A percentile compares a stretch with the other conserved stretches of the same genome.
phyloP scores from a whole-genome alignment of 2,888 invertebrate species.

The Ectropis crepuscularia region DNA sequence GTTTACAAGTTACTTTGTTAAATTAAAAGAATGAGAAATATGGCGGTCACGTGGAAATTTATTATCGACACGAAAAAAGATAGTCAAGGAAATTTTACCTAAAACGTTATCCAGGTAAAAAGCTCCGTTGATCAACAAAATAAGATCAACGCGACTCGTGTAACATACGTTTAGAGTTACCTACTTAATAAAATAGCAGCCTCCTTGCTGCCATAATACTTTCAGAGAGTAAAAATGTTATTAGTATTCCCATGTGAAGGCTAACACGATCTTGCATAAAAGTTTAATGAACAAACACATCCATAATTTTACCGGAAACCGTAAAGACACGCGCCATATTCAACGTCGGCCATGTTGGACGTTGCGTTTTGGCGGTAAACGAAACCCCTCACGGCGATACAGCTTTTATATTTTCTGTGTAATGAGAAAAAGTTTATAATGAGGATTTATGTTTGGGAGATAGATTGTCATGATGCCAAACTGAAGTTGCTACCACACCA shows the following conservation, averaged over 20 bases:
- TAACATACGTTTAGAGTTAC: constrained; percentile 14
- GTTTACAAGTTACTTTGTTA: no score
- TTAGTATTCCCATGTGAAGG: constrained; percentile 59
- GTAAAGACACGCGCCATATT: constrained; percentile 67
- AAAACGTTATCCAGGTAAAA: no score
- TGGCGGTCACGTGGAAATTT: no score
- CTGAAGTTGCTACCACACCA: no score
- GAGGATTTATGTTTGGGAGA: neutral
- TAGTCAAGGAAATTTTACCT: no score
- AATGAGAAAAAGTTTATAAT: neutral
- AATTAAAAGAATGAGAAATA: no score
- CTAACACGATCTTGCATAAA: constrained; percentile 66
- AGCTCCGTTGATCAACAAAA: no score
- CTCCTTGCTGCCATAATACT: constrained; percentile 52
- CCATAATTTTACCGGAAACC: constrained; percentile 78
- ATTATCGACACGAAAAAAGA: no score
- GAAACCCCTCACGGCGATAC: neutral
- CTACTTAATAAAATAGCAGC: constrained; percentile 43
- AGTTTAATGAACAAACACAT: constrained; percentile 73
- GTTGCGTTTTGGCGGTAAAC: constrained; percentile 70
- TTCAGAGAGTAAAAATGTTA: constrained; percentile 50
- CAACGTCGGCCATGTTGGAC: constrained; percentile 67
- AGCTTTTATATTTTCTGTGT: neutral
- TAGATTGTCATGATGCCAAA: no score
- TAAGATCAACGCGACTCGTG: no score